These are phyloP conservation scores for Ganaspis sp. DNA, from an alignment of 1,140 invertebrate species.

Conservation along the genomic window DNA sequence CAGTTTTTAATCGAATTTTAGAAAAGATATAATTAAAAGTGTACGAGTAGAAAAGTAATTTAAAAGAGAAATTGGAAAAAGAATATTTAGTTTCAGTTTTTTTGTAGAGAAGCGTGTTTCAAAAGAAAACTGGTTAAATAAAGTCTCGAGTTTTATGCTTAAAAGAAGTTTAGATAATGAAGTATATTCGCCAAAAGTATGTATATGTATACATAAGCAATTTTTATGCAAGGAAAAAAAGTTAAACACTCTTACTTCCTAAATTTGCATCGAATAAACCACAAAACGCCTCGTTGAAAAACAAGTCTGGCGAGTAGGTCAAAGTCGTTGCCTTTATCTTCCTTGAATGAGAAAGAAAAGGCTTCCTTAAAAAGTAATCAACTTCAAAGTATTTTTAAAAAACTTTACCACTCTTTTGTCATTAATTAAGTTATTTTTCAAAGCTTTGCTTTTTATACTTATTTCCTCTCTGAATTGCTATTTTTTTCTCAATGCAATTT, in stretches of 20 bases:
- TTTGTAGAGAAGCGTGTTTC: no score
- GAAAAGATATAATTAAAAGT: no score
- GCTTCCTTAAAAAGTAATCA: constrained; percentile 15
- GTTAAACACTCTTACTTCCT: background rate
- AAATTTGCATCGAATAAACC: background rate
- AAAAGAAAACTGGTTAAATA: no score
- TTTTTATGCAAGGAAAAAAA: background rate
- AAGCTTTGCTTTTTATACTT: background rate
- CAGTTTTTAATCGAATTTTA: no score
- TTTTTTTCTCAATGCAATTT: background rate
- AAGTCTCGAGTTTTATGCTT: no score
- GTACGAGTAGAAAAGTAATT: no score
- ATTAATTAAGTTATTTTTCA: background rate
- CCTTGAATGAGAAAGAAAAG: constrained; percentile 4
- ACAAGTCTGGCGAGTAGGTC: background rate
- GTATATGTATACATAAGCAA: background rate
- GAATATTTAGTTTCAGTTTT: no score
- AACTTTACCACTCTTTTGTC: background rate
- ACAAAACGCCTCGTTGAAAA: background rate
- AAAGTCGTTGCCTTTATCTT: background rate
- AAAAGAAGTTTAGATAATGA: no score
- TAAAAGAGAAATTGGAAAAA: no score
- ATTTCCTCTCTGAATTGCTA: background rate
- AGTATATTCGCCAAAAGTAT: background rate
- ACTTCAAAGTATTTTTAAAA: background rate